A percentile compares a stretch with the other conserved stretches of the same genome.
Evolutionary conservation across 2,797 vertebrate species (phyloP).

Genomic region (Aviceda cuculoides): DNA sequence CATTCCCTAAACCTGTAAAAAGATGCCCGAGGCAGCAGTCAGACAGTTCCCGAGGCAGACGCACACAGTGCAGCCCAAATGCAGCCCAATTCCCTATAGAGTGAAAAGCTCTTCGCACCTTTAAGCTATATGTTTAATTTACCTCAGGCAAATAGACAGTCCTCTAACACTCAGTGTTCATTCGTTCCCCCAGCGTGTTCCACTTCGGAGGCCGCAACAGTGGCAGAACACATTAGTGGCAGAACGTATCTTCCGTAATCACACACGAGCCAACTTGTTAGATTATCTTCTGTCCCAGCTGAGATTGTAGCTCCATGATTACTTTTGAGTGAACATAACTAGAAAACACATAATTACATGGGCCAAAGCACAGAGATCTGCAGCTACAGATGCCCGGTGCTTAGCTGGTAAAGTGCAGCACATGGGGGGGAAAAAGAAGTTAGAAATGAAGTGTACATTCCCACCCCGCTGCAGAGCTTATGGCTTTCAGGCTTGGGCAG

Average conservation of each 20-base stretch:
- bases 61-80: not conserved
- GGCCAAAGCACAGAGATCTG: not conserved
- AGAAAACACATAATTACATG: not conserved
- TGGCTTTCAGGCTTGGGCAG: not conserved
- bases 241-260: not conserved
- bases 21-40: not conserved
- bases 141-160: accelerated
- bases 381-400: not conserved
- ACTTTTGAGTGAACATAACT: not conserved
- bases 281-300: not conserved
- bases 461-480: not conserved
- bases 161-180: not conserved
- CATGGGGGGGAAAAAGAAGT: not conserved
- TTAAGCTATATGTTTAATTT: not conserved
- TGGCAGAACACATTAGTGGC: not conserved
- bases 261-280: not conserved
- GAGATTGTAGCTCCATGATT: not conserved
- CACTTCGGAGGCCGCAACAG: not conserved
- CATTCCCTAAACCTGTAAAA: not conserved
- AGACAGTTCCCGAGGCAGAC: not conserved
- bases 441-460: not conserved
- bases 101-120: not conserved
- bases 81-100: not conserved
- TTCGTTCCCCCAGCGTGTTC: not conserved
- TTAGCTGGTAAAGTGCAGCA: not conserved